Percentiles rank a stretch among this genome's conserved stretches.
Conservation (phyloP, 2,888 invertebrate species). For the Parasteatoda lunata region DNA sequence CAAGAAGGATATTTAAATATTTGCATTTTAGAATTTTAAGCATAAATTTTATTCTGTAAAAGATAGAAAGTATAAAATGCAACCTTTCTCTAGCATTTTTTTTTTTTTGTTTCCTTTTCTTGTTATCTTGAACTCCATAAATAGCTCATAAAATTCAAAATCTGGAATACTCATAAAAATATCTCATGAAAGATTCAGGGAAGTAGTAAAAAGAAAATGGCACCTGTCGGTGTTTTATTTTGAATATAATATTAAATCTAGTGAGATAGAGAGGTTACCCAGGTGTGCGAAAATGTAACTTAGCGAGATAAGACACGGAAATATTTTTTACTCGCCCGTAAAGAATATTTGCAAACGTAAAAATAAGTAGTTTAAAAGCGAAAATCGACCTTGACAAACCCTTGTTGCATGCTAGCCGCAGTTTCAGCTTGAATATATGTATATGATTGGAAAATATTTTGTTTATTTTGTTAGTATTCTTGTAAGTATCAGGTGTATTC, state of each 20-base stretch:
- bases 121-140: not conserved
- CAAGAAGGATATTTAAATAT: too few relatives aligned
- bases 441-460: too few relatives aligned
- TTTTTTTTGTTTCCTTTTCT: not conserved
- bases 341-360: not conserved
- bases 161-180: not conserved
- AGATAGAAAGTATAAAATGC: too few relatives aligned
- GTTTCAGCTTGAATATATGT: too few relatives aligned
- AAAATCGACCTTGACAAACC: not conserved
- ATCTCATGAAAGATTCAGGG: conserved; percentile 5
- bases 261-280: not conserved
- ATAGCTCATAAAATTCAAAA: conserved; percentile 1
- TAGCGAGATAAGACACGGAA: not conserved
- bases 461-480: too few relatives aligned
- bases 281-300: conserved; percentile 1
- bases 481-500: too few relatives aligned
- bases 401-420: too few relatives aligned
- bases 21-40: too few relatives aligned
- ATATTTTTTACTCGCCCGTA: not conserved
- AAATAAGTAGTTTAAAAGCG: not conserved
- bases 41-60: too few relatives aligned
- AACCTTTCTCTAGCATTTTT: too few relatives aligned
- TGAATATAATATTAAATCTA: not conserved
- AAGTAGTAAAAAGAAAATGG: not conserved
- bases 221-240: not conserved